These are phyloP conservation scores for Hormaphis cornu DNA, from an alignment of 1,140 invertebrate species.

Conservation along the genomic window DNA sequence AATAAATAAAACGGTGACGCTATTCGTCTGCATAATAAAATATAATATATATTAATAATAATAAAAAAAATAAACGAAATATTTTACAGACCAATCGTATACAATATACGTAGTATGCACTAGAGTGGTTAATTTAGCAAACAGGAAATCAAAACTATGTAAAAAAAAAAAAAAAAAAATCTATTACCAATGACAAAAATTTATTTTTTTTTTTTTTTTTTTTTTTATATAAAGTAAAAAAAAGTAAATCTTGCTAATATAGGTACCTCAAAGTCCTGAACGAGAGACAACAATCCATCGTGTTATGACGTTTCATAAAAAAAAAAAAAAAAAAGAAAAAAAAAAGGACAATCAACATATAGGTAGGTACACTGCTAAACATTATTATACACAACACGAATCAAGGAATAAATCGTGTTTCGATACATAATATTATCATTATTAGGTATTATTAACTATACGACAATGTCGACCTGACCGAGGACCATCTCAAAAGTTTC, in stretches of 20 bases:
- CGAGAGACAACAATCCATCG: constrained; percentile 29
- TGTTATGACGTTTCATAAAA: constrained; percentile 30
- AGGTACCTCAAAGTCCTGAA: constrained; percentile 31
- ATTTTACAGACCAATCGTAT: constrained; percentile 27
- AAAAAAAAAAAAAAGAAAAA: constrained; percentile 33
- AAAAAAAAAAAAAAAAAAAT: constrained; percentile 25
- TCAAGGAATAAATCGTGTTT: background rate
- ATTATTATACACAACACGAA: background rate
- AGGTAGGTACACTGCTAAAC: background rate
- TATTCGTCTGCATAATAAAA: constrained; percentile 21
- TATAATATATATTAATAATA: constrained; percentile 1
- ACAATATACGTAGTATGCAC: constrained; percentile 18
- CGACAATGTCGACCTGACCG: constrained; percentile 48
- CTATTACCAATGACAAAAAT: constrained; percentile 31
- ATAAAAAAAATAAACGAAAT: constrained; percentile 19
- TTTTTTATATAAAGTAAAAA: too few relatives aligned
- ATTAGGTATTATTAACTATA: too few relatives aligned
- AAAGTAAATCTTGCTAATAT: constrained; percentile 16
- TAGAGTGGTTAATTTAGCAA: constrained; percentile 30
- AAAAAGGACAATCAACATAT: constrained; percentile 7
- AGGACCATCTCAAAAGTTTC: constrained; percentile 97
- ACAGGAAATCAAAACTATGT: constrained; percentile 34
- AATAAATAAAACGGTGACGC: constrained; percentile 12
- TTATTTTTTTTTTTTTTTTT: constrained; percentile 6
- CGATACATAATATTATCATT: constrained; percentile 18